phyloP scores from a whole-genome alignment of 2,113 vertebrate genomes.

The Sterna hirundo region DNA sequence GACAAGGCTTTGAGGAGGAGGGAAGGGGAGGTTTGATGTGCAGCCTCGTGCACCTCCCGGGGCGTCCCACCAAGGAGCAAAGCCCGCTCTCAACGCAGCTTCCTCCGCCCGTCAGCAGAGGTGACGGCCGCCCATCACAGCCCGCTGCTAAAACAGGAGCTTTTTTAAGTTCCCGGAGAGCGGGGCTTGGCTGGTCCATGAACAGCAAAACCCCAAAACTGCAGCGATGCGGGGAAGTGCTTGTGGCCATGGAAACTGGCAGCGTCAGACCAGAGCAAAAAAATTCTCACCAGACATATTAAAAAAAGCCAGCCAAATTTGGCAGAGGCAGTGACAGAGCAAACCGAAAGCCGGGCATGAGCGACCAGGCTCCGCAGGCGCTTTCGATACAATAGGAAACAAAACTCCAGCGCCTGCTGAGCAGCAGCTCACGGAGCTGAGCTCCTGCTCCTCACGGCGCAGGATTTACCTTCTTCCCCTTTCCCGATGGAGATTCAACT shows the following conservation, averaged over 20 bases:
- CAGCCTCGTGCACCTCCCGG: rapidly evolving
- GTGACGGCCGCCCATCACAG: neutral
- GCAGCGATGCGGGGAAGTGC: neutral
- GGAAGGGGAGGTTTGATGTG: neutral
- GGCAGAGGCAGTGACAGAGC: neutral
- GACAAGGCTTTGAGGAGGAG: neutral
- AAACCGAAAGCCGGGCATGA: neutral
- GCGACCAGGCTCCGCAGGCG: rapidly evolving
- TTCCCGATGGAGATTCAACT: neutral
- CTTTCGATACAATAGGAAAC: neutral
- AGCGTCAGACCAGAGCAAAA: neutral
- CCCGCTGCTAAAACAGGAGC: neutral
- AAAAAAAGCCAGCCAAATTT: neutral
- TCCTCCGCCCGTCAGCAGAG: neutral
- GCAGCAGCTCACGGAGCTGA: rapidly evolving
- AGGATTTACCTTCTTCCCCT: neutral
- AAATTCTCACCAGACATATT: neutral
- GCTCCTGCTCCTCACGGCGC: neutral
- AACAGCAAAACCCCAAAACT: neutral
- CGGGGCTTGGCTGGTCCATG: neutral
- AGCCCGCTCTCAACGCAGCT: neutral
- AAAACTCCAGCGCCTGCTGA: neutral
- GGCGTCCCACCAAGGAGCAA: too few relatives aligned
- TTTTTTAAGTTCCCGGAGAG: neutral
- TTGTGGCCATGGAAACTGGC: neutral